Evolutionary conservation across 2,888 invertebrate genomes (phyloP).

Genomic region (Nasonovia ribisnigri): DNA sequence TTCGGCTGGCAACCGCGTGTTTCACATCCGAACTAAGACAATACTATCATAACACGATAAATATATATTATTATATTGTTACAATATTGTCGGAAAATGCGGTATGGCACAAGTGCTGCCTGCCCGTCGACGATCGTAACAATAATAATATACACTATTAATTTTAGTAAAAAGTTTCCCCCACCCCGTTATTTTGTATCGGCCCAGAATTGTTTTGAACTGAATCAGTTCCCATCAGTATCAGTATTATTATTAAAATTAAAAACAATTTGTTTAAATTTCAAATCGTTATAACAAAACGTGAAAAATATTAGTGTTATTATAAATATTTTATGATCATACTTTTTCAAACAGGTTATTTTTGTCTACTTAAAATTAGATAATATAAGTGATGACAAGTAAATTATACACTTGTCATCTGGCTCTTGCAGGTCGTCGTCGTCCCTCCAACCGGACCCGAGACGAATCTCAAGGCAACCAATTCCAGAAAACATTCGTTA

Average conservation of each 20-base stretch:
- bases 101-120: not conserved
- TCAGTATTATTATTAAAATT: not conserved
- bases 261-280: not conserved
- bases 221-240: not conserved
- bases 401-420: conserved; percentile 9
- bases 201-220: not conserved
- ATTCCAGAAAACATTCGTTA: conserved; percentile 33
- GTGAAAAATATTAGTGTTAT: not conserved
- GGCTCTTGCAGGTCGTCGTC: not conserved
- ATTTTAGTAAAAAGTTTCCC: not conserved
- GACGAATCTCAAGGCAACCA: conserved; percentile 55
- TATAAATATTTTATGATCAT: not conserved
- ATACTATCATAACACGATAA: not conserved
- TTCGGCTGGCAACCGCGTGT: not conserved
- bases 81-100: not conserved
- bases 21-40: not conserved
- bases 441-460: conserved; percentile 14
- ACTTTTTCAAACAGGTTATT: not conserved
- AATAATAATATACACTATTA: not conserved
- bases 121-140: not conserved
- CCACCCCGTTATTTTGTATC: not conserved
- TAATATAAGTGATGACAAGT: not conserved
- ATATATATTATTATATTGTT: not conserved
- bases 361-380: not conserved
- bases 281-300: not conserved